Conservation (phyloP, 2,888 invertebrate species). For the Branchipolynoe longqiensis region DNA sequence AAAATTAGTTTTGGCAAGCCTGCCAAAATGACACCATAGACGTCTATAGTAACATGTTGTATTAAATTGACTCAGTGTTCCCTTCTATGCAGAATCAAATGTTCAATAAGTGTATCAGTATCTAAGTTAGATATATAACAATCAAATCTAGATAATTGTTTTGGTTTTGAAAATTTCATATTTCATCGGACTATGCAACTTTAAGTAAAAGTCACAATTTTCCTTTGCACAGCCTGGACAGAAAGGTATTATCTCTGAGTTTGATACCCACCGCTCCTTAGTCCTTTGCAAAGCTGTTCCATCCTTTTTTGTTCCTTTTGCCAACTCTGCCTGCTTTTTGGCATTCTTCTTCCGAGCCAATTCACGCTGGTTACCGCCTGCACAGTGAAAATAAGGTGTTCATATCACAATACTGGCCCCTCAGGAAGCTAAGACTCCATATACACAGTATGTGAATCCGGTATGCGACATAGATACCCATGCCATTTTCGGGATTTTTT, state of each 20-base stretch:
- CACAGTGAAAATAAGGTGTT: background rate
- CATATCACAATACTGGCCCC: too few species aligned
- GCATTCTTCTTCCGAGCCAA: conserved; percentile 32
- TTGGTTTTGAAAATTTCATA: background rate
- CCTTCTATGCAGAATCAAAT: too few species aligned
- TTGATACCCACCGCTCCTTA: background rate
- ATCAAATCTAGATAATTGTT: background rate
- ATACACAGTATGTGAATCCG: background rate
- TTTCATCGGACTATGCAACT: background rate
- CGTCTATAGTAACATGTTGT: too few species aligned
- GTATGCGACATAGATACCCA: too few species aligned
- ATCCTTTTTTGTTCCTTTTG: background rate
- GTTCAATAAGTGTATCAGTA: too few species aligned
- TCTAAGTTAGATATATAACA: too few species aligned
- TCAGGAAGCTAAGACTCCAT: background rate
- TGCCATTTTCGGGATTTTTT: too few species aligned
- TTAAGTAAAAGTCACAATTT: background rate
- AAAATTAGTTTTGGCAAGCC: too few species aligned
- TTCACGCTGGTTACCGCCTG: conserved; percentile 49
- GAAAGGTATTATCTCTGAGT: background rate
- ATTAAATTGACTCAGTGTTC: too few species aligned
- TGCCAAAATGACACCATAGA: too few species aligned
- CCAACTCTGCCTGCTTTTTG: conserved; percentile 13
- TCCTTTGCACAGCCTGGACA: background rate
- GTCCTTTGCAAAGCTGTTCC: conserved; percentile 11